A percentile compares a stretch with the other conserved stretches of the same genome.
Evolutionary conservation across 2,797 vertebrate species (phyloP).

Genomic region (Neosilurus hyrtlii): DNA sequence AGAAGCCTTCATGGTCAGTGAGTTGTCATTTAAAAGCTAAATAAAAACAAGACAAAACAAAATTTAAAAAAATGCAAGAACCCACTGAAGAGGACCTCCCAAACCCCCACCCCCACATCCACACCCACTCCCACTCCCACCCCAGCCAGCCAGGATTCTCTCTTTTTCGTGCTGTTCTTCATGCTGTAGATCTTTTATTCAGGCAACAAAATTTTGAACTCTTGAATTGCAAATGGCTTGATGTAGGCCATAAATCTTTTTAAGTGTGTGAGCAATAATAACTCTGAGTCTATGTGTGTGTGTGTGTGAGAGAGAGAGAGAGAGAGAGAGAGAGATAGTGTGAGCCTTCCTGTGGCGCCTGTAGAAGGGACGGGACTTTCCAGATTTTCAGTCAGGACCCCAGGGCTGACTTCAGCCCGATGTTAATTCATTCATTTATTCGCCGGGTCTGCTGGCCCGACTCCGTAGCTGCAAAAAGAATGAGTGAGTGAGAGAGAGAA

Average conservation of each 20-base stretch:
- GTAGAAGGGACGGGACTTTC: slow-evolving; percentile 42
- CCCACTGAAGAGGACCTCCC: no score
- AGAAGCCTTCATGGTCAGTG: neutral
- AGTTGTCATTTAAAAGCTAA: neutral
- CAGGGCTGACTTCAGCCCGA: slow-evolving; percentile 40
- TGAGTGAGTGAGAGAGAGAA: slow-evolving; percentile 3
- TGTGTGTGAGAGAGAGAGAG: slow-evolving; percentile 28
- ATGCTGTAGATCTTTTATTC: slow-evolving; percentile 35
- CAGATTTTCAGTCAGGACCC: slow-evolving; percentile 53
- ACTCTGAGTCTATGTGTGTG: slow-evolving; percentile 41
- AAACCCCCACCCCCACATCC: no score
- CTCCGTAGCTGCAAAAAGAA: slow-evolving; percentile 9
- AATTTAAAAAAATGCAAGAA: neutral
- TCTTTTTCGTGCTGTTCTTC: slow-evolving; percentile 24
- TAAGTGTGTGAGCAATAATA: slow-evolving; percentile 47
- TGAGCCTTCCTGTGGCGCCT: neutral
- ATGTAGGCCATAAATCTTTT: slow-evolving; percentile 55
- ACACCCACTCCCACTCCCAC: slow-evolving; percentile 10
- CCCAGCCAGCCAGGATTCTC: neutral
- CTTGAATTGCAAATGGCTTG: slow-evolving; percentile 54
- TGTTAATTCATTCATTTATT: slow-evolving; percentile 60
- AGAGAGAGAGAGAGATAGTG: slow-evolving; percentile 24
- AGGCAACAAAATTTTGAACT: slow-evolving; percentile 53
- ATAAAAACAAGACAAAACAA: no score
- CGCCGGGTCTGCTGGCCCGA: slow-evolving; percentile 37